These are phyloP conservation scores for Acropora tenuis DNA, from an alignment of 64 coral and sea anemone species.

Conservation along the genomic window DNA sequence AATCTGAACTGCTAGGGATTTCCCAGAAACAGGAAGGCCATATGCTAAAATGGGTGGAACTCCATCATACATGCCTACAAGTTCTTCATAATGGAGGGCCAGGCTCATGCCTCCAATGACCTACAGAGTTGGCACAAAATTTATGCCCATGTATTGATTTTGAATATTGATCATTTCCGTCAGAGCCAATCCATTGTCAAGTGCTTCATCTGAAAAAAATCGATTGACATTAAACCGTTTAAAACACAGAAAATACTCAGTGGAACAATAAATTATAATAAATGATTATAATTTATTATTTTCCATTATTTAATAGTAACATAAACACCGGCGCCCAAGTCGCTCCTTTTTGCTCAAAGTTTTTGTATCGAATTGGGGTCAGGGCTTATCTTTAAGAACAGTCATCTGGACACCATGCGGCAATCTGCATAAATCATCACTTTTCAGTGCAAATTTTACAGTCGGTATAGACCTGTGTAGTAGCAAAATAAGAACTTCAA, in stretches of 20 bases:
- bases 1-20: constrained; percentile 28
- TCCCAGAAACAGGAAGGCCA: constrained; percentile 31
- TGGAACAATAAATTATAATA: constrained; percentile 3
- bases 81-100: constrained; percentile 18
- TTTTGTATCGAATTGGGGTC: no score
- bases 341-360: background rate
- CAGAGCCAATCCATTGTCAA: background rate
- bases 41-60: constrained; percentile 29
- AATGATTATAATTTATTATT: background rate
- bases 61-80: constrained; percentile 25
- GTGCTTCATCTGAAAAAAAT: background rate
- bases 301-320: background rate
- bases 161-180: constrained; percentile 2
- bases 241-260: constrained; percentile 3
- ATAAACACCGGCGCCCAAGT: background rate
- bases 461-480: no score
- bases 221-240: background rate
- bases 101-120: constrained; percentile 18
- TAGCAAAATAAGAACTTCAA: no score
- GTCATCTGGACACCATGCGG: no score
- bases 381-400: no score
- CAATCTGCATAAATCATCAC: no score
- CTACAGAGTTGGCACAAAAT: constrained; percentile 31
- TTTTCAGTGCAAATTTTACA: no score
- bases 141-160: constrained; percentile 1